Conservation (phyloP, 2,888 invertebrate genomes). For the Chaetogeoica ovagalla region DNA sequence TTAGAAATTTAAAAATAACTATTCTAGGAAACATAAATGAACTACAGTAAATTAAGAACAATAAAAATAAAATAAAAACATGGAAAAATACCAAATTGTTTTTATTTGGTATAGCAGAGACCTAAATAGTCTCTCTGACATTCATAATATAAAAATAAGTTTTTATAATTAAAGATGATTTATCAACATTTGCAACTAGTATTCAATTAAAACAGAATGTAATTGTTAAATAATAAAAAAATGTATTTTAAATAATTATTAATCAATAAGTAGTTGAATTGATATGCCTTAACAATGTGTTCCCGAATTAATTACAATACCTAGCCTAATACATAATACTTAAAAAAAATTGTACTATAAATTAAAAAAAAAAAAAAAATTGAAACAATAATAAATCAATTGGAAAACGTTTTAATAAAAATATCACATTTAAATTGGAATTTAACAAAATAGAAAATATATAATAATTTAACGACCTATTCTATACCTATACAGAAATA, state of each 20-base stretch:
- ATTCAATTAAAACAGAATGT: conserved; percentile 32
- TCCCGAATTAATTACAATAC: conserved; percentile 35
- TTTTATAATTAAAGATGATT: conserved; percentile 13
- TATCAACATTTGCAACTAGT: conserved; percentile 16
- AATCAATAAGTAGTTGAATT: conserved; percentile 29
- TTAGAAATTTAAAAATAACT: not conserved
- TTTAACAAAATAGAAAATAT: conserved; percentile 22
- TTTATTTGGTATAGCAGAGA: not conserved
- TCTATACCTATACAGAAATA: conserved; percentile 35
- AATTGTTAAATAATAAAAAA: conserved; percentile 1
- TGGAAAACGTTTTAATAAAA: conserved; percentile 12
- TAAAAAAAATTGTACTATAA: conserved; percentile 33
- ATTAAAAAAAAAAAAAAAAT: not conserved
- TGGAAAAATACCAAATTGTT: not conserved
- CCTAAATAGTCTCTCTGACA: not conserved
- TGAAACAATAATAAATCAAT: conserved; percentile 39
- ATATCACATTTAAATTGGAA: conserved; percentile 49
- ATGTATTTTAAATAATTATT: conserved; percentile 30
- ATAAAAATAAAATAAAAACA: not conserved
- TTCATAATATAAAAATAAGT: conserved; percentile 32
- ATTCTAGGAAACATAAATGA: not conserved
- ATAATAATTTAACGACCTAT: conserved; percentile 37
- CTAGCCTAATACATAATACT: conserved; percentile 31
- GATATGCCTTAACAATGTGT: conserved; percentile 43
- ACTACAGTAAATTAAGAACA: too few relatives aligned